Base-by-base conservation (phyloP, 2,797 vertebrate species). In the Tiaroga cobitis region DNA sequence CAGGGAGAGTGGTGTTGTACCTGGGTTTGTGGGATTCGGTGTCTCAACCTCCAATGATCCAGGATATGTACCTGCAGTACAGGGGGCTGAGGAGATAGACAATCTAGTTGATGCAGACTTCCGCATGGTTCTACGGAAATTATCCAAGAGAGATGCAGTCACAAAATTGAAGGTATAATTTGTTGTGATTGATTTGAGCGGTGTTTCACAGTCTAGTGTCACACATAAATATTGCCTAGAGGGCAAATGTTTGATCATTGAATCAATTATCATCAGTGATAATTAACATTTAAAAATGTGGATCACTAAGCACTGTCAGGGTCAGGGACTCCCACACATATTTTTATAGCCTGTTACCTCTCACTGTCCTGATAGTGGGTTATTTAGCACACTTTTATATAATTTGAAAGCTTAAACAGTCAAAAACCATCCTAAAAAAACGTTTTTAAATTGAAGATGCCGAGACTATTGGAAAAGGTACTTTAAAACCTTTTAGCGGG, bases 51-150 rank as follows among this genome's bases (percentile, higher is more conserved):
- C 96, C 7, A 95, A 92, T 1, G 97, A 99, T 89, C 94, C 96
- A 21, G 96, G 97, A 70, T 99, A 99, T 9, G 97, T 99, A 49
- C 98, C 98, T 56, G 98, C 98, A 24, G 92, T 99, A 77, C 97
- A 99, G 85, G 98, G 98, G 11, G 97, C 96, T 1, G 98, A 99
- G 89, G 98, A 99, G 90, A 97, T 99, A 19, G 98, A 99, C 91
- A 97, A 92, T 89, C 95, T 97, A 19, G 97, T 99, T 0, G 98
- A 99, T 92, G 96, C 97, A 16, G 98, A 99, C 87, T 99, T 99
- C 90, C 96, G 98, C 72, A 95, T 99, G 93, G 97, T 99, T 86
- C 95, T 99, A 32, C 93, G 98, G 83, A 99, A 99, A 90, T 94
- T 99, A 18, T 98, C 97, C 0, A 99, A 99, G 92, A 97, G 97